These are phyloP conservation scores for Caretta caretta DNA, from an alignment of 2,113 vertebrate genomes.

Conservation along the genomic window DNA sequence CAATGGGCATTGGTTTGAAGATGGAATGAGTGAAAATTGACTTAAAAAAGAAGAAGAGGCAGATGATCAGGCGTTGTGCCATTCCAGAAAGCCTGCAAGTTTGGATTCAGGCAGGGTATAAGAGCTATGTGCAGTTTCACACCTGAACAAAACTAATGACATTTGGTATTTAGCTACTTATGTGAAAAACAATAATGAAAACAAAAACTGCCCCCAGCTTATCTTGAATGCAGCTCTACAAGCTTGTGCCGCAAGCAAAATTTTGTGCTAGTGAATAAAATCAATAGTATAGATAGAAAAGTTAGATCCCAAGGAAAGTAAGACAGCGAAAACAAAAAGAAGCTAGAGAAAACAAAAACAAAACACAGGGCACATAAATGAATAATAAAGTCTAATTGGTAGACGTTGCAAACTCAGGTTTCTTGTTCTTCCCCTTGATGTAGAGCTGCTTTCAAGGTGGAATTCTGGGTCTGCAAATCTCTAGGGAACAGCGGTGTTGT, in stretches of 20 bases:
- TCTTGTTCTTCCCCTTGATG: neutral
- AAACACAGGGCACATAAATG: neutral
- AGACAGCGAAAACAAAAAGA: neutral
- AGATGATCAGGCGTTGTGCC: neutral
- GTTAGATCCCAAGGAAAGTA: neutral
- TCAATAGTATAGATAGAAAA: fast-evolving
- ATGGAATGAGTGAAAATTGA: neutral
- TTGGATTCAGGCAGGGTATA: neutral
- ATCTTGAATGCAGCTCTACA: neutral
- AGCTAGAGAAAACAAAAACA: neutral
- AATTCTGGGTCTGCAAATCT: neutral
- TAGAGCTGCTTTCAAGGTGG: neutral
- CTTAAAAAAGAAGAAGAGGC: neutral
- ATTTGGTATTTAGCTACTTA: neutral
- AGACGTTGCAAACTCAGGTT: neutral
- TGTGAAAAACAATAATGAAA: neutral
- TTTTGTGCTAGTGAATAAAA: fast-evolving
- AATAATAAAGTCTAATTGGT: neutral
- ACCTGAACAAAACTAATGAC: neutral
- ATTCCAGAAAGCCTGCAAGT: neutral
- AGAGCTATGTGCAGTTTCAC: neutral
- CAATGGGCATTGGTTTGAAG: neutral
- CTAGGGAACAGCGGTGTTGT: neutral
- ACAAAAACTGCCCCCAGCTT: neutral
- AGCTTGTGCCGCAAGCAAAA: neutral